These are phyloP conservation scores for Onthophagus taurus DNA, from an alignment of 1,140 invertebrate genomes.

Conservation along the genomic window DNA sequence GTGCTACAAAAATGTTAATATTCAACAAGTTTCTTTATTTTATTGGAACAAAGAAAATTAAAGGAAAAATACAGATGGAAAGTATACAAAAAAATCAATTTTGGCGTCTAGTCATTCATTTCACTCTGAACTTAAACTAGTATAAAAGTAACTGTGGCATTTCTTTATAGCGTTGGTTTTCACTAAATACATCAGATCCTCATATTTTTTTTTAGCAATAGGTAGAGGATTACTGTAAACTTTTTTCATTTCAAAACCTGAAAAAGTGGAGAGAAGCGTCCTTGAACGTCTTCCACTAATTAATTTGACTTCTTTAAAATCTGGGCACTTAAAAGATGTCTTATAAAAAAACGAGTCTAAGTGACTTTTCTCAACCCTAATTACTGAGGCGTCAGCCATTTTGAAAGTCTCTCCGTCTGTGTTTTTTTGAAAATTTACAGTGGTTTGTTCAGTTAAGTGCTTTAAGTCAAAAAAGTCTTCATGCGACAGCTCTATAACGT, in stretches of 20 bases:
- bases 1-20: not conserved
- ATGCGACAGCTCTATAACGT: slow-evolving; percentile 23
- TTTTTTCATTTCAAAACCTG: not conserved
- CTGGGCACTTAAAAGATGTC: slow-evolving; percentile 10
- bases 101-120: too few relatives aligned
- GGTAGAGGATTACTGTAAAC: not conserved
- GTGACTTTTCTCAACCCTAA: slow-evolving; percentile 6
- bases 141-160: too few relatives aligned
- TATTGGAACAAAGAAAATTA: too few relatives aligned
- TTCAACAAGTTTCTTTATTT: too few relatives aligned
- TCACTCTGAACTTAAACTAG: too few relatives aligned
- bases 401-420: not conserved
- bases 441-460: not conserved
- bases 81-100: not conserved
- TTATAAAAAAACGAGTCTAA: slow-evolving; percentile 6
- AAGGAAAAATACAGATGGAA: not conserved
- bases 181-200: not conserved
- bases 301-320: slow-evolving; percentile 4
- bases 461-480: slow-evolving; percentile 23
- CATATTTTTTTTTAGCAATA: not conserved
- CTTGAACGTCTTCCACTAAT: not conserved
- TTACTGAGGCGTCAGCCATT: not conserved
- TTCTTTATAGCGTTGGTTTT: not conserved
- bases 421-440: slow-evolving; percentile 7
- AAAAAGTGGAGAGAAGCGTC: not conserved